Evolutionary conservation across 53 echinoderm and acorn worm species (phyloP).

Genomic region (Echinarachnius parma): DNA sequence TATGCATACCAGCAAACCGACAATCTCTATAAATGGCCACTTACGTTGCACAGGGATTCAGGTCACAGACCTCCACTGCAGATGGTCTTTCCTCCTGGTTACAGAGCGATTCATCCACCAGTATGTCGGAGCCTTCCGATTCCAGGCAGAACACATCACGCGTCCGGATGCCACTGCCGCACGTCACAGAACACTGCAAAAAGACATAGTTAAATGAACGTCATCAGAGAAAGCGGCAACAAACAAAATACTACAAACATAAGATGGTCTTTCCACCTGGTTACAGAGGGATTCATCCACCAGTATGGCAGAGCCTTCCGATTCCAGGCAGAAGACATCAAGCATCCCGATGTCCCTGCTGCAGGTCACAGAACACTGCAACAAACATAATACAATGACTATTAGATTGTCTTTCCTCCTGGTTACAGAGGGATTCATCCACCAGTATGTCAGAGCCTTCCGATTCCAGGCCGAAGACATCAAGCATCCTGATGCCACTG

Average conservation of each 20-base stretch:
- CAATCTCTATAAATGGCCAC: not conserved
- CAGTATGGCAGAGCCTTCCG: not conserved
- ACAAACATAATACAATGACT: no score
- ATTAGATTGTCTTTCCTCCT: conserved; percentile 13
- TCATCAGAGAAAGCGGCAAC: no score
- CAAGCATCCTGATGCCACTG: conserved; percentile 36
- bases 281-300: conserved; percentile 48
- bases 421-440: conserved; percentile 28
- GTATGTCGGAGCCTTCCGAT: conserved; percentile 27
- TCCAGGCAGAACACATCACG: conserved; percentile 69
- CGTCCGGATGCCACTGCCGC: conserved; percentile 63
- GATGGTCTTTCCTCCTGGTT: conserved; percentile 31
- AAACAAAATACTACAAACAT: no score
- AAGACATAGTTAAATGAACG: not conserved
- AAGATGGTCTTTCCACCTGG: conserved; percentile 11
- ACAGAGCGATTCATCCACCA: conserved; percentile 51
- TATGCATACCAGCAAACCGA: no score
- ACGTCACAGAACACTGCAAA: conserved; percentile 73
- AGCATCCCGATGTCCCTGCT: conserved; percentile 50
- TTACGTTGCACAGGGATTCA: conserved; percentile 59
- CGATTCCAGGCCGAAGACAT: conserved; percentile 45
- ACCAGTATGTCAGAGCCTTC: conserved; percentile 20
- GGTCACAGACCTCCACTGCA: conserved; percentile 53
- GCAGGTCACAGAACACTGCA: conserved; percentile 82
- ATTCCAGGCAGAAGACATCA: conserved; percentile 45